phyloP scores from a whole-genome alignment of 2,888 invertebrate species.

The Gortyna flavago region DNA sequence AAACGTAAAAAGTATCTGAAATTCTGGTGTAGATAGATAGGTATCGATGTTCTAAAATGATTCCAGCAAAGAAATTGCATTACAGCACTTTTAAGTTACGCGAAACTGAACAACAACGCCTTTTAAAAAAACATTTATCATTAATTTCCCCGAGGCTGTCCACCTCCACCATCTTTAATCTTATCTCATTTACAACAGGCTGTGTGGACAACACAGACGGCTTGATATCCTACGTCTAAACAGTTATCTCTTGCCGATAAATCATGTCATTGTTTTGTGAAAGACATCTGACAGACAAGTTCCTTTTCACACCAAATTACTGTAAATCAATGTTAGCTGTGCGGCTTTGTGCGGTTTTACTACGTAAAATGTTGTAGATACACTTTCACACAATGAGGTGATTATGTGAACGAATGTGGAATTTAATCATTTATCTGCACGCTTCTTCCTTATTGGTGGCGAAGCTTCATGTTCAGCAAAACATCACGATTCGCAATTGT shows the following conservation, averaged over 20 bases:
- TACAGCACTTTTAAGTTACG: slow-evolving; percentile 6
- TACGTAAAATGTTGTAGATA: slow-evolving; percentile 53
- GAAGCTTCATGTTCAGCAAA: slow-evolving; percentile 24
- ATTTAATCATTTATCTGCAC: slow-evolving; percentile 50
- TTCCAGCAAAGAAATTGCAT: not conserved
- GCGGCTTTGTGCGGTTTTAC: slow-evolving; percentile 46
- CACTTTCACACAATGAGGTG: slow-evolving; percentile 55
- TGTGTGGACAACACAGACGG: slow-evolving; percentile 53
- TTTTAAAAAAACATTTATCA: slow-evolving; percentile 34
- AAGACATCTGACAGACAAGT: slow-evolving; percentile 73
- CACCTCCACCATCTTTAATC: slow-evolving; percentile 53
- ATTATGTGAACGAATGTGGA: slow-evolving; percentile 53
- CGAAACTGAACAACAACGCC: slow-evolving; percentile 16
- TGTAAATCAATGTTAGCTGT: slow-evolving; percentile 57
- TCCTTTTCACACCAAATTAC: slow-evolving; percentile 69
- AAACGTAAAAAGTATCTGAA: not conserved
- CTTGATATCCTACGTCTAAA: slow-evolving; percentile 68
- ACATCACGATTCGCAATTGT: slow-evolving; percentile 27
- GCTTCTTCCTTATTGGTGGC: slow-evolving; percentile 38
- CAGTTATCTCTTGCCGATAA: slow-evolving; percentile 74
- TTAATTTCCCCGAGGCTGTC: slow-evolving; percentile 37
- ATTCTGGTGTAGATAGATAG: not conserved
- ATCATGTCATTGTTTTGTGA: slow-evolving; percentile 74
- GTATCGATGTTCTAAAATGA: not conserved
- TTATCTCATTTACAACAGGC: slow-evolving; percentile 59